Base-by-base conservation (phyloP, 2,797 vertebrate genomes). In the Malacoraja senta region DNA sequence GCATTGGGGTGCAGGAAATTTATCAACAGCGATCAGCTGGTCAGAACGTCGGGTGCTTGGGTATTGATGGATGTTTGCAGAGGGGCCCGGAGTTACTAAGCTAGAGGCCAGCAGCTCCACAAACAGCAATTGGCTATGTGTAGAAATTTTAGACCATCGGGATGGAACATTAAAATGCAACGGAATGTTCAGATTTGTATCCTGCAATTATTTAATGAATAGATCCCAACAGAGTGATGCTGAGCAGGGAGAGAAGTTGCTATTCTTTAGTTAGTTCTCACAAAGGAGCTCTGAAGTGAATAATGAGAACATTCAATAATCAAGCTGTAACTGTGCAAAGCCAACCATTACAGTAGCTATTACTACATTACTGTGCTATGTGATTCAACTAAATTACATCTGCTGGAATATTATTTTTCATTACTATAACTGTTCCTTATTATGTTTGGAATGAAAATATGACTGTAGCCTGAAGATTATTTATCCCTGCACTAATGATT, bases 241-340 rank as follows among this genome's bases (percentile, higher is more conserved):
- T 24, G 61, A 8, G 17, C 24, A 8, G 35, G 15, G 32, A n/a
- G 17, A 68, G 63, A 71, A 65, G 63, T 38, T 91, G n/a, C 32
- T 71, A 26, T 91, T 32, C 88, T 91, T 8, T 3, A 91, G 19
- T 63, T 19, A 91, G 65, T 91, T 91, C 32, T 38, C 88, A 91
- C 19, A 10, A 91, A 71, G 35, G 17, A 19, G n/a, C 24, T 61
- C 88, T 91, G 65, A 71, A 71, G 88, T 91, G 63, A 91, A 38
- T 71, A 91, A 71, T 72, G 63, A 91, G 32, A 35, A 71, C 63
- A 71, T 91, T 38, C 17, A 91, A 91, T 71, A 91, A 91, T 91
- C 32, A 35, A 68, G 35, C 15, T 68, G 12, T n/a, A 68, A 65
- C 7, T 90, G 86, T 68, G 35, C 8, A 3, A n/a, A 53, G 21